These are phyloP conservation scores for Raphicerus campestris DNA, from an alignment of 2,113 vertebrate species.

Conservation along the genomic window DNA sequence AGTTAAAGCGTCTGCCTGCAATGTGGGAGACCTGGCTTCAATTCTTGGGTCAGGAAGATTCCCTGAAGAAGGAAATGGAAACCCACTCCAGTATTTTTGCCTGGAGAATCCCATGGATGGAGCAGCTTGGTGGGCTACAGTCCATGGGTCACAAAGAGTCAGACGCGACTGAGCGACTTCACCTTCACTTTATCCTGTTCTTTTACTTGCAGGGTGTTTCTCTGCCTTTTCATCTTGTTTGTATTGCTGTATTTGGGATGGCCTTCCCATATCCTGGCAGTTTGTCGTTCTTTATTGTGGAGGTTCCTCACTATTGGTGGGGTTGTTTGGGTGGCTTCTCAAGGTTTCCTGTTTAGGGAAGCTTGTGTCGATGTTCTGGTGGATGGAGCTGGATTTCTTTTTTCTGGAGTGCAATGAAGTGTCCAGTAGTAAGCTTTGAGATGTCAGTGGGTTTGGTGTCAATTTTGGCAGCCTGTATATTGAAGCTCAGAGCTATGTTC, in stretches of 20 bases:
- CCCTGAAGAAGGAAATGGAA: too few relatives aligned
- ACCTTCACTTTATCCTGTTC: not conserved
- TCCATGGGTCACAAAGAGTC: too few relatives aligned
- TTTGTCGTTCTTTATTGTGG: not conserved
- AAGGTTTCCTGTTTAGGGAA: not conserved
- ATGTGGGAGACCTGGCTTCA: too few relatives aligned
- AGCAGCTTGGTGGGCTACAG: too few relatives aligned
- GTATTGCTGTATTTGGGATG: not conserved
- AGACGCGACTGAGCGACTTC: too few relatives aligned
- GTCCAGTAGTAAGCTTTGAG: not conserved
- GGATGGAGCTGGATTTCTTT: not conserved
- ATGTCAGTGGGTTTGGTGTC: not conserved
- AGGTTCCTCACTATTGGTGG: not conserved
- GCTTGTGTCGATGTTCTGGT: not conserved
- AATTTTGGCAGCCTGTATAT: not conserved
- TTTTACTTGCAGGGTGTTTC: not conserved
- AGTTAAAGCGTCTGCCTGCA: too few relatives aligned
- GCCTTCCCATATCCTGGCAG: not conserved
- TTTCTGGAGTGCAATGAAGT: not conserved
- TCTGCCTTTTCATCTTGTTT: not conserved
- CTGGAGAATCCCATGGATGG: too few relatives aligned
- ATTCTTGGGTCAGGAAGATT: too few relatives aligned
- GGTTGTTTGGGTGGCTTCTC: not conserved
- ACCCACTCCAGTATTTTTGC: too few relatives aligned
- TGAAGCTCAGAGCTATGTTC: not conserved